A percentile compares a stretch with the other conserved stretches of the same genome.
Evolutionary conservation across 1,140 invertebrate genomes (phyloP).

Genomic region (Neodiprion virginianus): DNA sequence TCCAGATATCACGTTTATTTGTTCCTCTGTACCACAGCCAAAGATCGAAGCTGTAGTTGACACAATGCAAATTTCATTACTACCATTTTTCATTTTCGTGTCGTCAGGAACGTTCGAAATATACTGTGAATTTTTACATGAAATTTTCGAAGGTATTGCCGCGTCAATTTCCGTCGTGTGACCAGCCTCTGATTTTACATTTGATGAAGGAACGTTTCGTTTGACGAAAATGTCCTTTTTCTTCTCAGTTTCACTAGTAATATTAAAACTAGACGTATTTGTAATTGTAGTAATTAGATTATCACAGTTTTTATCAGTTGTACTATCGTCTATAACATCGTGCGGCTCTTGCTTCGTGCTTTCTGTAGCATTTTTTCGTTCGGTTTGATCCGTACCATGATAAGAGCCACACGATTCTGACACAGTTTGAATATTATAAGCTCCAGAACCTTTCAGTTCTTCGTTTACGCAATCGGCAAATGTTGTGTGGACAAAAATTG

Average conservation of each 20-base stretch:
- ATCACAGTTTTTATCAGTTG: conserved; percentile 15
- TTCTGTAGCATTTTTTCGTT: too few relatives aligned
- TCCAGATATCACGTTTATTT: not conserved
- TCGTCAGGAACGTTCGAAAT: too few relatives aligned
- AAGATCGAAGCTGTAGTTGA: not conserved
- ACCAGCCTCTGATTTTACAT: too few relatives aligned
- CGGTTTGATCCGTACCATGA: too few relatives aligned
- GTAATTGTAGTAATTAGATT: conserved; percentile 20
- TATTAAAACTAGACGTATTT: conserved; percentile 21
- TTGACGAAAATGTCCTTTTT: conserved; percentile 30
- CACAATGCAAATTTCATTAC: not conserved
- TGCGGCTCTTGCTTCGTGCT: not conserved
- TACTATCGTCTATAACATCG: conserved; percentile 10
- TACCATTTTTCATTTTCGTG: not conserved
- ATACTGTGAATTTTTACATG: not conserved
- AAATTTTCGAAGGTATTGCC: not conserved
- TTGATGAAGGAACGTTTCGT: too few relatives aligned
- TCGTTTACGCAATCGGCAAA: not conserved
- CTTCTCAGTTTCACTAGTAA: conserved; percentile 13
- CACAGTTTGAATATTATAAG: not conserved
- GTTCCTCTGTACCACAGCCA: not conserved
- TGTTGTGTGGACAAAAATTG: not conserved
- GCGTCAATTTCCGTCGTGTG: not conserved
- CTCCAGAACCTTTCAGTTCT: not conserved
- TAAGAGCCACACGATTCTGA: too few relatives aligned